These are phyloP conservation scores for Mirounga angustirostris DNA, from an alignment of 2,113 vertebrate genomes.

Conservation along the genomic window DNA sequence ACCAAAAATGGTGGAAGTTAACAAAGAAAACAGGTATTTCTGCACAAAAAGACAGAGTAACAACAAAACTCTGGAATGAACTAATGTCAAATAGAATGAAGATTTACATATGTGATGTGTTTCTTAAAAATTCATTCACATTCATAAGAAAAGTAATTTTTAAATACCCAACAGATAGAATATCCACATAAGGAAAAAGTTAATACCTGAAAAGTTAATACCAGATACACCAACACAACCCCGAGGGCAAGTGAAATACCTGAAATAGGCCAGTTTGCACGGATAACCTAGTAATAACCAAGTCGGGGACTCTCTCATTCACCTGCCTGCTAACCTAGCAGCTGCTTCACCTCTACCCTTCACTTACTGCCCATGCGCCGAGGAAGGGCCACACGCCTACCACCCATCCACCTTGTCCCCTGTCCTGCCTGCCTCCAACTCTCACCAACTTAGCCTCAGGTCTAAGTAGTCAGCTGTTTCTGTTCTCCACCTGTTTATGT, in stretches of 20 bases:
- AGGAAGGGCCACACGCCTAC: not conserved
- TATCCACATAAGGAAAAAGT: not conserved
- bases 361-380: accelerated
- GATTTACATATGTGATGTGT: not conserved
- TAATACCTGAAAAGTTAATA: not conserved
- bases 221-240: not conserved
- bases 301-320: not conserved
- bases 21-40: not conserved
- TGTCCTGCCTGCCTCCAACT: not conserved
- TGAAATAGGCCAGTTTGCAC: not conserved
- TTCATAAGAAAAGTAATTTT: not conserved
- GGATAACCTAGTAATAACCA: not conserved
- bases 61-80: not conserved
- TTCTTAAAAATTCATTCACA: not conserved
- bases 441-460: no score
- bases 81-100: not conserved
- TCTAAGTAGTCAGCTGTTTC: not conserved
- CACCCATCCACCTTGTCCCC: not conserved
- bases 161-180: not conserved
- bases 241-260: no score
- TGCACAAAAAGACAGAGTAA: not conserved
- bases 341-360: accelerated
- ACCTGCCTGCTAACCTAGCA: not conserved
- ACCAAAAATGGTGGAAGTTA: not conserved
- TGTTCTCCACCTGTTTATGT: not conserved